These are phyloP conservation scores for Agrotis ipsilon DNA, from an alignment of 2,888 invertebrate species.

Conservation along the genomic window DNA sequence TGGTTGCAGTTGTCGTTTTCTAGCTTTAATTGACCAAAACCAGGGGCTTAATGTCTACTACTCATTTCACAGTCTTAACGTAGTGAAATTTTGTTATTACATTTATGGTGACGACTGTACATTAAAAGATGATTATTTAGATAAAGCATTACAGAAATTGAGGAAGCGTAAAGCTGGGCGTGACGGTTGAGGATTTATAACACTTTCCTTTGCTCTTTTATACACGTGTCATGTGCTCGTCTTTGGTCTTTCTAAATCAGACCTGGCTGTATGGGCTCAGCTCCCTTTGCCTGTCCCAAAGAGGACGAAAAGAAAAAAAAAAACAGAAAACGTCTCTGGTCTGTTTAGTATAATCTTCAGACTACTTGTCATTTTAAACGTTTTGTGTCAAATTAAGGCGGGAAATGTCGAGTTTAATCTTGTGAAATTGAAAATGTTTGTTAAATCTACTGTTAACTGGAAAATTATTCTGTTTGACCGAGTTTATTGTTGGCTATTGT, in stretches of 20 bases:
- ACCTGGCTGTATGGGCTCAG: too few relatives aligned
- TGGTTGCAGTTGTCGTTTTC: slow-evolving; percentile 11
- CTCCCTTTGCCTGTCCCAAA: too few relatives aligned
- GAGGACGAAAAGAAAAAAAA: too few relatives aligned
- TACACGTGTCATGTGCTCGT: slow-evolving; percentile 44
- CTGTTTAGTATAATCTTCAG: slow-evolving; percentile 45
- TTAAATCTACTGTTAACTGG: slow-evolving; percentile 10
- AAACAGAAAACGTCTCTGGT: too few relatives aligned
- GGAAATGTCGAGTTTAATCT: slow-evolving; percentile 10
- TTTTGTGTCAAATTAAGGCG: slow-evolving; percentile 21
- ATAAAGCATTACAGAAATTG: slow-evolving; percentile 61
- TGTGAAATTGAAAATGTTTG: slow-evolving; percentile 5
- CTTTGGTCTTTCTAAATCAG: too few relatives aligned
- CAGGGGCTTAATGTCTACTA: slow-evolving; percentile 23
- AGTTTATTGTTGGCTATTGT: slow-evolving; percentile 11
- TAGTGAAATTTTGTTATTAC: slow-evolving; percentile 50
- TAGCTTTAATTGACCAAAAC: slow-evolving; percentile 41
- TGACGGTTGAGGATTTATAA: slow-evolving; percentile 59
- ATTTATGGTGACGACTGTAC: slow-evolving; percentile 59
- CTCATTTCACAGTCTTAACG: slow-evolving; percentile 20
- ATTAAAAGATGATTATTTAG: slow-evolving; percentile 68
- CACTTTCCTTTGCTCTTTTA: slow-evolving; percentile 67
- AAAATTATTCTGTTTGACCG: slow-evolving; percentile 24
- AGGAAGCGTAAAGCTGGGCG: slow-evolving; percentile 60
- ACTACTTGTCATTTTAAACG: slow-evolving; percentile 21